phyloP scores from a whole-genome alignment of 2,888 invertebrate genomes.

The Diachrysia chrysitis region DNA sequence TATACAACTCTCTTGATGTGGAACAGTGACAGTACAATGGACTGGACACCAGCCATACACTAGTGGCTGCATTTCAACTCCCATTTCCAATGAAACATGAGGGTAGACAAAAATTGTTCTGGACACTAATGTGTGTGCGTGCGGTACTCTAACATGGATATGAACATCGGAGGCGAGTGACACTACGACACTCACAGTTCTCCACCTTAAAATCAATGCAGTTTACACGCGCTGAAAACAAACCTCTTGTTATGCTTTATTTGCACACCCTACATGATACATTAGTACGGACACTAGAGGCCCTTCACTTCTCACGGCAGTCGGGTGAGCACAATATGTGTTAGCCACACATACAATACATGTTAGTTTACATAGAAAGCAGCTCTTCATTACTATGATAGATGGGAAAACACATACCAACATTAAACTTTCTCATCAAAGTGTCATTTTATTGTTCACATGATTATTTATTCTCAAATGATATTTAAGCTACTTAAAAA shows the following conservation, averaged over 20 bases:
- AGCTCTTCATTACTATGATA: conserved; percentile 50
- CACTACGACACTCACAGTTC: conserved; percentile 89
- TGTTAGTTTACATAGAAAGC: conserved; percentile 61
- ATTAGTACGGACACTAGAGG: conserved; percentile 31
- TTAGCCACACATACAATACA: conserved; percentile 60
- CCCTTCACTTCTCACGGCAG: conserved; percentile 14
- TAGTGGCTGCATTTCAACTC: conserved; percentile 21
- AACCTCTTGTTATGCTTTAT: conserved; percentile 84
- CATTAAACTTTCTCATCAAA: conserved; percentile 32
- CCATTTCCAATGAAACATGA: conserved; percentile 29
- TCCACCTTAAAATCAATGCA: conserved; percentile 90
- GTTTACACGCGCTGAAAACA: conserved; percentile 90
- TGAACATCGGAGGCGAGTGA: conserved; percentile 84
- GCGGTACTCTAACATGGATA: conserved; percentile 86
- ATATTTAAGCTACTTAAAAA: conserved; percentile 65
- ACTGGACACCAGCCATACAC: neutral
- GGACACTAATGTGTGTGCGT: conserved; percentile 75
- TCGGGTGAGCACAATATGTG: conserved; percentile 49
- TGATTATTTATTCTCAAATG: conserved; percentile 40
- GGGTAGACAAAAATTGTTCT: conserved; percentile 70
- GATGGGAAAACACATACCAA: conserved; percentile 33
- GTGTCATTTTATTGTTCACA: conserved; percentile 29
- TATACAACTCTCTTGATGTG: conserved; percentile 5
- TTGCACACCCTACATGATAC: conserved; percentile 73
- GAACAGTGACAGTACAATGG: neutral